Evolutionary conservation across 2,888 invertebrate genomes (phyloP).

Genomic region (Junonia oenone): DNA sequence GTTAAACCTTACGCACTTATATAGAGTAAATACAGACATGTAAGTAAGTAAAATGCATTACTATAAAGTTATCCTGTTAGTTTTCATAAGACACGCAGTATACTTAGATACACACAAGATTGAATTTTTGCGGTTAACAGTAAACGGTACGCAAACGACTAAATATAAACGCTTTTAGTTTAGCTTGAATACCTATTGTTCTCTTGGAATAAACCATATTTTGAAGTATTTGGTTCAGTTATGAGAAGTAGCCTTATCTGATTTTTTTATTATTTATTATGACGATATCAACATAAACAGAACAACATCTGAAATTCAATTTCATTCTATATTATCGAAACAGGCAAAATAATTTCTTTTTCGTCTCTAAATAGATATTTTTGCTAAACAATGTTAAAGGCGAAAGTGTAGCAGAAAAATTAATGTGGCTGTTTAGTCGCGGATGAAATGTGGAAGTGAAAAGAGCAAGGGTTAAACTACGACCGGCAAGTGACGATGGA

Average conservation of each 20-base stretch:
- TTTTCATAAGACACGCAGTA: neutral
- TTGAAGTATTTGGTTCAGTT: neutral
- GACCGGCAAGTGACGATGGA: slow-evolving; percentile 68
- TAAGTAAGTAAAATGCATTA: neutral
- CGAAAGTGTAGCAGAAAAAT: slow-evolving; percentile 70
- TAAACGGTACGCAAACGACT: slow-evolving; percentile 51
- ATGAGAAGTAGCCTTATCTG: too few relatives aligned
- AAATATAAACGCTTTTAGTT: slow-evolving; percentile 53
- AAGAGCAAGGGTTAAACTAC: slow-evolving; percentile 67
- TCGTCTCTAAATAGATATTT: too few relatives aligned
- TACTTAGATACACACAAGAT: neutral
- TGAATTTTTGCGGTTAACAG: slow-evolving; percentile 41
- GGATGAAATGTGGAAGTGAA: slow-evolving; percentile 65
- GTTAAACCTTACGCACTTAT: neutral
- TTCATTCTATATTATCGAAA: too few relatives aligned
- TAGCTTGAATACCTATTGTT: slow-evolving; percentile 53
- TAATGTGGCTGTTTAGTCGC: slow-evolving; percentile 49
- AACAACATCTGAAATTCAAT: too few relatives aligned
- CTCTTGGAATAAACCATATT: slow-evolving; percentile 24
- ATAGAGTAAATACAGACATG: neutral
- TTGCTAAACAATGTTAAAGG: slow-evolving; percentile 32
- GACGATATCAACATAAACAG: too few relatives aligned
- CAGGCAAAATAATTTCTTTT: too few relatives aligned
- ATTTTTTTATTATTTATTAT: too few relatives aligned
- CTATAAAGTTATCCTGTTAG: neutral